These are phyloP conservation scores for Arremon brunneinucha DNA, from an alignment of 2,797 vertebrate genomes.

Conservation along the genomic window DNA sequence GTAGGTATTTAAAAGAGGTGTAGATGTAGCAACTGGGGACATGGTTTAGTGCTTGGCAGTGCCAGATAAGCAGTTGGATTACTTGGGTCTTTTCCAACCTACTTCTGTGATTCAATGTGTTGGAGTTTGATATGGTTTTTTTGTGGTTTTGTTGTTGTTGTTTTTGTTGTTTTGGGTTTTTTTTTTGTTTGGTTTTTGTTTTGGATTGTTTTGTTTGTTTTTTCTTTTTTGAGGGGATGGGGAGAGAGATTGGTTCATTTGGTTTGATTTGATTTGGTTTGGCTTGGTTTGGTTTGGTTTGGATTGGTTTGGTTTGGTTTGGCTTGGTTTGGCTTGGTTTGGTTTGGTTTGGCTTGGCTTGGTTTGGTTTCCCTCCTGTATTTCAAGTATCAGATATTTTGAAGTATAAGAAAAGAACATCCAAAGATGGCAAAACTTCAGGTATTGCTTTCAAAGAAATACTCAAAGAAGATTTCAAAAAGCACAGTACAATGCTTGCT, in stretches of 20 bases:
- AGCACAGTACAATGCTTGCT: not conserved
- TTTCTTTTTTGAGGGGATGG: not conserved
- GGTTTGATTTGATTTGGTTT: too few relatives aligned
- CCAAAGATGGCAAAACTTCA: not conserved
- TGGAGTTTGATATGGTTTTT: not conserved
- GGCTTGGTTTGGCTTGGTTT: too few relatives aligned
- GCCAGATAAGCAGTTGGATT: not conserved
- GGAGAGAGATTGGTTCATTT: too few relatives aligned
- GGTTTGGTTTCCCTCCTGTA: fast-evolving
- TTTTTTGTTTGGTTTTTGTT: too few relatives aligned
- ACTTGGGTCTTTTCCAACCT: not conserved
- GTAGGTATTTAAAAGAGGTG: not conserved
- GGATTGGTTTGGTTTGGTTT: too few relatives aligned
- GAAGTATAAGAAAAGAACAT: not conserved
- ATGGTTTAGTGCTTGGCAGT: not conserved
- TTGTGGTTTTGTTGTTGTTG: too few relatives aligned
- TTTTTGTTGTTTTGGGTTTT: too few relatives aligned
- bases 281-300: too few relatives aligned
- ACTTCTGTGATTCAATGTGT: not conserved
- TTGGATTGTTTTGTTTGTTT: too few relatives aligned
- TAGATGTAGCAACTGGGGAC: fast-evolving
- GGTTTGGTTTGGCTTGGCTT: not conserved
- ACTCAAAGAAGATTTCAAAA: not conserved
- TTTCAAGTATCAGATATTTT: not conserved
- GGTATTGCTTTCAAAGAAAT: not conserved